Percentiles rank a stretch among this genome's conserved stretches.
These are phyloP conservation scores for Phocoena phocoena DNA, from an alignment of 2,113 vertebrate genomes.

Conservation along the genomic window DNA sequence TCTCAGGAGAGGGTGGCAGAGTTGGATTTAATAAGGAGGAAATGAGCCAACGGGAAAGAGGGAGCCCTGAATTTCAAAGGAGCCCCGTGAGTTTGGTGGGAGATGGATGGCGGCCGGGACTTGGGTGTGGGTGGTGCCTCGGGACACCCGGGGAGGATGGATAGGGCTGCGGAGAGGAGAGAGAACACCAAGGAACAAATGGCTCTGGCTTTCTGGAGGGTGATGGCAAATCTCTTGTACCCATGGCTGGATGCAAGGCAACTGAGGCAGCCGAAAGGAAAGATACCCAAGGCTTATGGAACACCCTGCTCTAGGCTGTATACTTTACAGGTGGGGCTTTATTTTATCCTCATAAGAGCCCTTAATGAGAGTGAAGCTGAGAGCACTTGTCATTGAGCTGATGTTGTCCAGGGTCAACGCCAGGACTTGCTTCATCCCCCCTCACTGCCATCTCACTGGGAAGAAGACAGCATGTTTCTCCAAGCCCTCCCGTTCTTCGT, in stretches of 20 bases:
- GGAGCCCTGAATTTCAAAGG: neutral
- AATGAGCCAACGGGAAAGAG: neutral
- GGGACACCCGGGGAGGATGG: fast-evolving
- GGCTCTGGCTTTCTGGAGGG: neutral
- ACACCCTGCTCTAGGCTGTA: neutral
- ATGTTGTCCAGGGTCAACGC: neutral
- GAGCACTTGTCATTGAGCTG: neutral
- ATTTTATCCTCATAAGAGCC: neutral
- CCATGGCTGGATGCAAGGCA: neutral
- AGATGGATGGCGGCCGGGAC: neutral
- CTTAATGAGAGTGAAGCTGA: neutral
- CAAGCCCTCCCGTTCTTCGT: neutral
- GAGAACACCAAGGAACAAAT: neutral
- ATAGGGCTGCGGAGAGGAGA: neutral
- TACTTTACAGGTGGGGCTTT: neutral
- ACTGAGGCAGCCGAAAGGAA: fast-evolving
- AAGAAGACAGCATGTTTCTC: neutral
- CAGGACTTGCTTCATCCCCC: neutral
- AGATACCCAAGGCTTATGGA: neutral
- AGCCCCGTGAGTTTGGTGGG: neutral
- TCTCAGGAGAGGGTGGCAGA: neutral
- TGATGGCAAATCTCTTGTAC: neutral
- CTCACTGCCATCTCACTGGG: fast-evolving
- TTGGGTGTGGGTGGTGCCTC: neutral
- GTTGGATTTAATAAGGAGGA: neutral